phyloP scores from a whole-genome alignment of 2,797 vertebrate species.

The Cynopterus sphinx region DNA sequence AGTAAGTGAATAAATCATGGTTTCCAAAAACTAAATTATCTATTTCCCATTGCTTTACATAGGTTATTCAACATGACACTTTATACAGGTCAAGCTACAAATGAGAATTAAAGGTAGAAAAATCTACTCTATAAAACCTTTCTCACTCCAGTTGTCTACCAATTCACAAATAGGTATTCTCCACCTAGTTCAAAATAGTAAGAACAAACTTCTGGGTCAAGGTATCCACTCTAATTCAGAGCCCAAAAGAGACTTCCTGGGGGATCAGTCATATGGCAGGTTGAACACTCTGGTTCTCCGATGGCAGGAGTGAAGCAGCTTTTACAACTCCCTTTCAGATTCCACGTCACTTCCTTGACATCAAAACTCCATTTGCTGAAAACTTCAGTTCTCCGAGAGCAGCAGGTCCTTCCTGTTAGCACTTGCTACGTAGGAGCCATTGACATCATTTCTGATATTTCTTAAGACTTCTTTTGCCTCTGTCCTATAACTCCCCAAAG shows the following conservation, averaged over 20 bases:
- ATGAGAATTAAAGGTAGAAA: conserved; percentile 7
- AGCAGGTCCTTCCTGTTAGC: not conserved
- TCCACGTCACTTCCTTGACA: not conserved
- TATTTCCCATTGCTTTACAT: conserved; percentile 25
- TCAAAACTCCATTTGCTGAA: not conserved
- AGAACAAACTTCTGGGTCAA: not conserved
- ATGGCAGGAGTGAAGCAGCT: not conserved
- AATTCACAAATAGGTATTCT: not conserved
- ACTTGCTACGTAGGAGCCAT: not conserved
- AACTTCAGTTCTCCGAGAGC: not conserved
- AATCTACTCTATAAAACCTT: not conserved
- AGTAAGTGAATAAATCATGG: not conserved
- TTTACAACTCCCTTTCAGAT: not conserved
- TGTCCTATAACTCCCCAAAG: not conserved
- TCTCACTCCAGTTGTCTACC: not conserved
- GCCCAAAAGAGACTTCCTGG: not conserved
- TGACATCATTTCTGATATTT: not conserved
- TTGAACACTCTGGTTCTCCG: not conserved
- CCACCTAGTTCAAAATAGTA: not conserved
- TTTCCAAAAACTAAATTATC: conserved; percentile 14
- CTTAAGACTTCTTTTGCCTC: not conserved
- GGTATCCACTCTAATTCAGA: not conserved
- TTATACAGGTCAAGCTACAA: not conserved
- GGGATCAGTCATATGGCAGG: not conserved
- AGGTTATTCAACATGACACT: conserved; percentile 1